These are phyloP conservation scores for Auanema sp. DNA, from an alignment of 2,888 invertebrate species.

Conservation along the genomic window DNA sequence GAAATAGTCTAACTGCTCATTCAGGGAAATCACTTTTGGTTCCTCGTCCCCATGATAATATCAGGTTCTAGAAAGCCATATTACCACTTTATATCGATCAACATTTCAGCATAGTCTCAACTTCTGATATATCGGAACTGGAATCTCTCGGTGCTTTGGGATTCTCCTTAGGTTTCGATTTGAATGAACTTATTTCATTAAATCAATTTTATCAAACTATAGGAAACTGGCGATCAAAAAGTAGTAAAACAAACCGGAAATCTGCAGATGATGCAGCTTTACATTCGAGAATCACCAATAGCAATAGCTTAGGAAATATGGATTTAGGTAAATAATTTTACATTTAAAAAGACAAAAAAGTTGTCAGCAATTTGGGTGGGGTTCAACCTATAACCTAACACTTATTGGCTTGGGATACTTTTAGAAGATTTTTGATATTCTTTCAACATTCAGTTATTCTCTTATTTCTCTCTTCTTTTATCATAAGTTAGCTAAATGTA, in stretches of 20 bases:
- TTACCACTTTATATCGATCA: neutral
- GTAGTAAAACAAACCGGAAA: constrained; percentile 32
- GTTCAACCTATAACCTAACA: neutral
- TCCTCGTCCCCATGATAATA: constrained; percentile 51
- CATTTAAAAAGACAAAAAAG: neutral
- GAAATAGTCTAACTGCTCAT: constrained; percentile 6
- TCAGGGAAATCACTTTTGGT: constrained; percentile 41
- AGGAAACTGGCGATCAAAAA: constrained; percentile 37
- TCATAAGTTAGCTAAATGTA: too few relatives aligned
- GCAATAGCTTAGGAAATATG: constrained; percentile 16
- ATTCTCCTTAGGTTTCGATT: constrained; percentile 45
- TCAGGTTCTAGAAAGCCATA: constrained; percentile 27
- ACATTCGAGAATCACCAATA: constrained; percentile 27
- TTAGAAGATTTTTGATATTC: neutral
- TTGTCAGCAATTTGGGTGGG: neutral
- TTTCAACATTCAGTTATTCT: neutral
- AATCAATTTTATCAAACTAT: neutral
- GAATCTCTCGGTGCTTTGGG: constrained; percentile 57
- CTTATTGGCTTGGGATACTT: neutral
- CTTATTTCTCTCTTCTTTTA: too few relatives aligned
- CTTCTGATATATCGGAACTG: constrained; percentile 57
- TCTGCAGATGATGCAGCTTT: constrained; percentile 37
- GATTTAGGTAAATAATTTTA: constrained; percentile 11
- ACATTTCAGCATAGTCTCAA: constrained; percentile 49
- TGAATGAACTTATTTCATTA: neutral